Evolutionary conservation across 2,797 vertebrate genomes (phyloP).

Genomic region (Xenentodon cancila): DNA sequence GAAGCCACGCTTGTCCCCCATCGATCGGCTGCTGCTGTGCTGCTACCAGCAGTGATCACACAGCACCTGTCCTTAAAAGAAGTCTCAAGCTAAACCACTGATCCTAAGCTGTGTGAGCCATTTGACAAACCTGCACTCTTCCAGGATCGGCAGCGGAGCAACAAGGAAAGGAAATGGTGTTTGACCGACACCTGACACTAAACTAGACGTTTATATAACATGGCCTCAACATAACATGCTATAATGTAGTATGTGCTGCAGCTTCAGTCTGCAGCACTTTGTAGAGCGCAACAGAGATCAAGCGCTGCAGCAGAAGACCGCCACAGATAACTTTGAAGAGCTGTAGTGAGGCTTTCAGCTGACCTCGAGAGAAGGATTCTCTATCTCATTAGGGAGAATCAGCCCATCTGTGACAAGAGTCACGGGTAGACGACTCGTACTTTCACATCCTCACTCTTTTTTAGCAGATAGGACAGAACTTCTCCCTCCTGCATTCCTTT

Average conservation of each 20-base stretch:
- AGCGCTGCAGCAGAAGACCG: conserved; percentile 24
- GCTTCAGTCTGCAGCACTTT: neutral
- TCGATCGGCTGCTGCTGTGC: conserved; percentile 16
- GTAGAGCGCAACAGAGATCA: neutral
- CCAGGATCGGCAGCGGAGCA: conserved; percentile 59
- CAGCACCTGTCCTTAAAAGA: conserved; percentile 74
- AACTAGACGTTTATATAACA: conserved; percentile 11
- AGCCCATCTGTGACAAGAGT: conserved; percentile 76
- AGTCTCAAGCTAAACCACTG: conserved; percentile 80
- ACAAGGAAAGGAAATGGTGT: conserved; percentile 12
- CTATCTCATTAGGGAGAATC: conserved; percentile 76
- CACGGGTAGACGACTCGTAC: conserved; percentile 56
- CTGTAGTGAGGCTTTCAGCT: conserved; percentile 59
- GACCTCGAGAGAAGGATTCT: conserved; percentile 42
- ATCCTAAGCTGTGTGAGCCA: conserved; percentile 79
- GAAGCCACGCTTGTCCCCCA: conserved; percentile 23
- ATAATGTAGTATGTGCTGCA: no score
- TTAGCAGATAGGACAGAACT: conserved; percentile 39
- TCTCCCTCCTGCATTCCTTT: conserved; percentile 57
- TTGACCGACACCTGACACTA: conserved; percentile 30
- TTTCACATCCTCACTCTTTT: conserved; percentile 74
- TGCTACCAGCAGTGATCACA: conserved; percentile 33
- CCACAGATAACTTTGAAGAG: conserved; percentile 48
- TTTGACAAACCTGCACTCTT: conserved; percentile 67
- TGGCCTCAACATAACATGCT: neutral